Base-by-base conservation (phyloP, 2,113 vertebrate genomes). In the Cavia porcellus region DNA sequence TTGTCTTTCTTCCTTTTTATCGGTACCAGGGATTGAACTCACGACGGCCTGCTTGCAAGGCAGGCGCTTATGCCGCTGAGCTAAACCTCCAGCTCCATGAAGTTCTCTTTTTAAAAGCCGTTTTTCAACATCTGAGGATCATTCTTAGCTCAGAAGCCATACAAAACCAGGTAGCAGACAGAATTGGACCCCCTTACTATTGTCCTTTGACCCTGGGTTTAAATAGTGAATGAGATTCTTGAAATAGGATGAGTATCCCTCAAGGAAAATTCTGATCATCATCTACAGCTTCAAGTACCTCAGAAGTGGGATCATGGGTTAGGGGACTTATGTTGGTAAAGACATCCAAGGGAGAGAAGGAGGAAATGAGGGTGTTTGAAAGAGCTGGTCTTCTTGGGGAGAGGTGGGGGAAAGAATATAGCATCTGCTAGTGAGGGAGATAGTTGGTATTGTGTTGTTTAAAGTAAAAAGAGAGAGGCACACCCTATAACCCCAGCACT, bases 221-320 rank as follows among this genome's bases (percentile, higher is more conserved):
- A 50, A 80, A 52, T 62, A 85, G 70, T 93, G 45, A 93, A 61
- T 72, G 79, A 50, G 64, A 64, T 13, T 95, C 87, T 89, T 93
- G 77, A 87, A 59, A 50, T 45, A 72, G 19, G 83, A 10, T 55
- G 55, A 62, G 12, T n/a, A 74, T 89, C 74, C 14, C 82, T 12
- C 50, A 59, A 62, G 72, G 66, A 79, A 93, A 85, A 55, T 42
- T 80, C 64, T 68, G 15, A 82, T 83, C 77, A 77, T 85, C 42
- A 17, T 15, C 55, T 66, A n/a, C n/a, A 72, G 42, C 59, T 77
- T 28, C 74, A 30, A 30, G 42, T 77, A 77, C 59, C 52, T 66
- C 47, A 86, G 86, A 82, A 95, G 55, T 9, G n/a, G 25, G n/a
- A 57, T 61, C 52, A 45, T 42, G 7, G 35, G 42, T 77, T 38